A percentile compares a stretch with the other conserved stretches of the same genome.
Evolutionary conservation across 2,113 vertebrate genomes (phyloP).

Genomic region (Merops nubicus): DNA sequence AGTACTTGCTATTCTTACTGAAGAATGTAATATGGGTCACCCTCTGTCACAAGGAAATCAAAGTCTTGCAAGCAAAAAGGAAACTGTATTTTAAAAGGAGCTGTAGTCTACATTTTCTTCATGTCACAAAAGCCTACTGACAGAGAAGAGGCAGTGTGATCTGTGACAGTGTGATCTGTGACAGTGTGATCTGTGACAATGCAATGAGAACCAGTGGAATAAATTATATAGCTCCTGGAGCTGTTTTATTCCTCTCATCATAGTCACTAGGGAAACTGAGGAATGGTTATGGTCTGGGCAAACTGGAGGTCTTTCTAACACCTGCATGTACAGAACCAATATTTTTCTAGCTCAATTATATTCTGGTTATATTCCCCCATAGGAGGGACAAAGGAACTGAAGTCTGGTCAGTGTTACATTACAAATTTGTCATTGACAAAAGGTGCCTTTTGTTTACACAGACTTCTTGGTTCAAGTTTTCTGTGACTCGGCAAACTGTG

Average conservation of each 20-base stretch:
- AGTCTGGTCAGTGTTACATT: not conserved
- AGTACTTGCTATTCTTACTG: constrained; percentile 1
- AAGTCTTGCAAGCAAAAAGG: not conserved
- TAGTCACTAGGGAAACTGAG: not conserved
- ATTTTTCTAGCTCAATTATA: not conserved
- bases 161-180: too few species aligned
- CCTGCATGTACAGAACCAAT: not conserved
- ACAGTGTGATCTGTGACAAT: too few species aligned
- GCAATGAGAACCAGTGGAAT: not conserved
- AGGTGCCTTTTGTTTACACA: constrained; percentile 34
- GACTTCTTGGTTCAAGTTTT: not conserved
- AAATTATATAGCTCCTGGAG: not conserved
- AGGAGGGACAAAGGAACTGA: not conserved
- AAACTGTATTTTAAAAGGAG: not conserved
- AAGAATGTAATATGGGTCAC: constrained; percentile 8
- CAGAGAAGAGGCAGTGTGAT: not conserved
- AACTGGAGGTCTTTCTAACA: not conserved
- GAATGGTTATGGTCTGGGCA: rapidly evolving
- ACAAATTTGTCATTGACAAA: not conserved
- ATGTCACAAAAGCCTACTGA: not conserved
- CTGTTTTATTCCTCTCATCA: not conserved
- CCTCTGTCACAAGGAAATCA: not conserved
- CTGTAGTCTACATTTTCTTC: not conserved
- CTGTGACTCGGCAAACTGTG: constrained; percentile 19
- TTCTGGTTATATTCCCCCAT: not conserved